phyloP scores from a whole-genome alignment of 37 sponge, comb jelly and placozoan genomes.

The Spongilla lacustris region DNA sequence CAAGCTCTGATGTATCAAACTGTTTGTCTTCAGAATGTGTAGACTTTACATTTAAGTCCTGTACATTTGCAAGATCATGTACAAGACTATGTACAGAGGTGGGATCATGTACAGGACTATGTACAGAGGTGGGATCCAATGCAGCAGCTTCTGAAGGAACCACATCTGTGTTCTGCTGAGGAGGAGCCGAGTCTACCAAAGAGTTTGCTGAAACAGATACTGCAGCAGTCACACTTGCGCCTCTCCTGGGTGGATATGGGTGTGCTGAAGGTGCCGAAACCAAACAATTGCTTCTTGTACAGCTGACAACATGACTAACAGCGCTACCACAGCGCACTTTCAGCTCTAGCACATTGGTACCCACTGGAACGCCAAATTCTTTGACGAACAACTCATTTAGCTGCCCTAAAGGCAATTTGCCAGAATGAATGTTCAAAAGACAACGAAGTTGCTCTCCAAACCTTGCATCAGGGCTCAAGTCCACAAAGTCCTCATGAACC shows the following conservation, averaged over 20 bases:
- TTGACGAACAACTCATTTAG: conserved; percentile 19
- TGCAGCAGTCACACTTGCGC: background rate
- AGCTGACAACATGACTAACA: background rate
- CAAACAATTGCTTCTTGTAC: background rate
- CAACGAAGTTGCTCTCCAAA: conserved; percentile 60
- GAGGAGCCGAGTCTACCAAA: background rate
- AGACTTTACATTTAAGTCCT: background rate
- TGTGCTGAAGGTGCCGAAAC: background rate
- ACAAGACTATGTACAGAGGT: too few species aligned
- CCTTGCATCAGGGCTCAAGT: background rate
- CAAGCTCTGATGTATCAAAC: background rate
- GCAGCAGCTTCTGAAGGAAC: background rate
- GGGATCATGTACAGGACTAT: too few species aligned
- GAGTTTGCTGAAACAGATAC: background rate
- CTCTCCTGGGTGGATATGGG: background rate
- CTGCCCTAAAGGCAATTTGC: conserved; percentile 30
- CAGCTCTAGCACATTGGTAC: background rate
- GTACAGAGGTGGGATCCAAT: too few species aligned
- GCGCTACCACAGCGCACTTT: background rate
- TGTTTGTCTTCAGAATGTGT: background rate
- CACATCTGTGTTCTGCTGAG: background rate
- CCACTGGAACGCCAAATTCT: conserved; percentile 5
- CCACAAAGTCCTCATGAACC: background rate
- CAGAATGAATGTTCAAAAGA: conserved; percentile 43
- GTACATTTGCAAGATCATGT: too few species aligned